Base-by-base conservation (phyloP, 2,797 vertebrate species). In the Rhinoraja longicauda region DNA sequence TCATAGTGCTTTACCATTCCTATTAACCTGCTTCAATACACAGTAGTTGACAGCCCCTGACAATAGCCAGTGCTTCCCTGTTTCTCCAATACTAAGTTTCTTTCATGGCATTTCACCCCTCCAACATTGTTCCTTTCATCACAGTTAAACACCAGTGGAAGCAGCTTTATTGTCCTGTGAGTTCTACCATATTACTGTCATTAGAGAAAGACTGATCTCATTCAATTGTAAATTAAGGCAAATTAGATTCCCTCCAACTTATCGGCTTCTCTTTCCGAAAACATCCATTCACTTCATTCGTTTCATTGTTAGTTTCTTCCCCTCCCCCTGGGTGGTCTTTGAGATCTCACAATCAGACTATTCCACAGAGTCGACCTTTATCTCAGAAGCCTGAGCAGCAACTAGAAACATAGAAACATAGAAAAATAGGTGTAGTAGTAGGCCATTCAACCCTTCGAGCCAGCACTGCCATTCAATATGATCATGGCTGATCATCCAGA, bases 201-300 rank as follows among this genome's bases (percentile, higher is more conserved):
- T 24, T 82, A 24, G 45, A 53, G 79, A 82, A 82, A 82, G 45
- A 26, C 21, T 53, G 45, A 82, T 9, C 79, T 24, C 7, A 57
- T 82, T 82, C 79, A 82, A 81, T 82, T 82, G 79, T 57, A 82
- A 82, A 82, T 82, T 57, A 57, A 57, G 39, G 39, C 81, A 24
- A 73, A 57, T 82, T 82, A 82, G 24, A 82, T 53, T 82, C 21
- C 39, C 21, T 57, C 79, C 26, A 29, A 84, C 5, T 59, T 84
- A 84, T 84, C n/a, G 12, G n/a, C 81, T 29, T 59, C 26, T 59
- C 26, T 59, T 26, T 24, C 26, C 59, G 8, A 8, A 10, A 10
- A 82, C 21, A 10, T 45, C 53, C 24, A 84, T 84, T 59, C 57
- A 29, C 81, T 59, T 82, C n/a, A 26, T n/a, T 82, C 17, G 5